These are phyloP conservation scores for Euura saliciscinereae DNA, from an alignment of 1,140 invertebrate genomes.

Conservation along the genomic window DNA sequence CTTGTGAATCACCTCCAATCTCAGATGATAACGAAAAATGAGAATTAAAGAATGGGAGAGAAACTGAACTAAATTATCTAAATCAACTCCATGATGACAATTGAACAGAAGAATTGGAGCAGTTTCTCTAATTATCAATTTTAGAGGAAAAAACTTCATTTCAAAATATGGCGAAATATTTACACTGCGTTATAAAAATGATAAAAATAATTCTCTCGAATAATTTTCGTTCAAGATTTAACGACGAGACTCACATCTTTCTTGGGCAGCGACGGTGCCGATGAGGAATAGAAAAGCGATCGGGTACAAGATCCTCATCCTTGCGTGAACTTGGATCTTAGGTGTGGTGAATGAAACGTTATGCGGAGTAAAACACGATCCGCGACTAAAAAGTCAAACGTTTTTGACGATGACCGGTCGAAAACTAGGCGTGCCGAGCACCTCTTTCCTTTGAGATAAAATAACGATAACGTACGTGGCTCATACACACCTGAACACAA, in stretches of 20 bases:
- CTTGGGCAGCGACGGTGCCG: slow-evolving; percentile 6
- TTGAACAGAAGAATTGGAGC: background rate
- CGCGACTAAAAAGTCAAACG: background rate
- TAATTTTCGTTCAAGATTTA: too few species aligned
- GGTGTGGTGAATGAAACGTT: background rate
- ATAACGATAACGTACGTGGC: slow-evolving; percentile 1
- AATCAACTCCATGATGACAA: background rate
- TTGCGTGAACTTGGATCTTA: background rate
- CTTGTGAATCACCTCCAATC: too few species aligned
- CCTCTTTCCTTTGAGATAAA: slow-evolving; percentile 11
- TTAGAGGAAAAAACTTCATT: too few species aligned
- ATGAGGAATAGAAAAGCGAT: slow-evolving; percentile 17
- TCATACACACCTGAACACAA: slow-evolving; percentile 8
- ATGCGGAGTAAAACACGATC: background rate
- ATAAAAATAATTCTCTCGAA: too few species aligned
- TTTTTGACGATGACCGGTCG: slow-evolving; percentile 9
- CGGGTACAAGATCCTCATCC: slow-evolving; percentile 13
- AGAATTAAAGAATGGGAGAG: too few species aligned
- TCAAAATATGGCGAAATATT: too few species aligned
- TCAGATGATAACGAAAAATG: too few species aligned
- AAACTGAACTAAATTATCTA: too few species aligned
- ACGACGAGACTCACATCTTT: slow-evolving; percentile 24
- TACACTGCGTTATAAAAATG: background rate
- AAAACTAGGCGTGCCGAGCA: slow-evolving; percentile 17
- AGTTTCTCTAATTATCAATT: slow-evolving; percentile 1